Evolutionary conservation across 1,140 invertebrate genomes (phyloP), one percentile per base, ranked within the genome.

Genomic region (Bicyclus anynana): DNA sequence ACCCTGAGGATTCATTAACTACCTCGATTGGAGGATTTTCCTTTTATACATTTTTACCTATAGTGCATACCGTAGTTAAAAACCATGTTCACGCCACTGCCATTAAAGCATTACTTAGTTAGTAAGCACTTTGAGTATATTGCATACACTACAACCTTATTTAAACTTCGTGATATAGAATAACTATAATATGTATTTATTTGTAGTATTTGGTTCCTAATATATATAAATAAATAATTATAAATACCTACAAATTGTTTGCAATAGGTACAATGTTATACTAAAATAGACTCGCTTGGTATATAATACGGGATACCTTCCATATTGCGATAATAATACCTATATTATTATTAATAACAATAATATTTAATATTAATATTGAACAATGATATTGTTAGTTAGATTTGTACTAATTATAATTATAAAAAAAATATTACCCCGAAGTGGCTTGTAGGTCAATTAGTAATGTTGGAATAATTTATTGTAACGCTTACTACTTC

Each of bases 391-490:
- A 33, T 53, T 37, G 13, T n/a, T 60, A 55, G 26, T 51, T 50
- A 61, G 50, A 53, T 49, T 62, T 16, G n/a, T 44, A 47, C 21
- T 47, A 44, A 63, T 52, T 10, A 10, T 33, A 12, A 27, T 27
- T 7, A 27, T 27, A 27, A 7, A 7, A 5, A n/a, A 12, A 58
- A 62, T 59, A 64, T 59, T 59, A 55, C 75, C 67, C 72, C 72
- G 51, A 80, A 70, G 82, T 83, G 82, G 73, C 80, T 85, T 85
- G 52, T 81, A 78, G 77, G 82, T 85, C 82, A 85, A 85, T 85
- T 85, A 84, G 76, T 65, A 65, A 65, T 48, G 38, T 48, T 65
- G 1, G 21, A 53, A 59, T 55, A 60, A 50, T 59, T 16, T 55
- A 52, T 56, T 54, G 26, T 53, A 20, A 47, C 27, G 14, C 17